A percentile compares a stretch with the other conserved stretches of the same genome.
phyloP scores from a whole-genome alignment of 2,113 vertebrate species.

The Tamias sibiricus region DNA sequence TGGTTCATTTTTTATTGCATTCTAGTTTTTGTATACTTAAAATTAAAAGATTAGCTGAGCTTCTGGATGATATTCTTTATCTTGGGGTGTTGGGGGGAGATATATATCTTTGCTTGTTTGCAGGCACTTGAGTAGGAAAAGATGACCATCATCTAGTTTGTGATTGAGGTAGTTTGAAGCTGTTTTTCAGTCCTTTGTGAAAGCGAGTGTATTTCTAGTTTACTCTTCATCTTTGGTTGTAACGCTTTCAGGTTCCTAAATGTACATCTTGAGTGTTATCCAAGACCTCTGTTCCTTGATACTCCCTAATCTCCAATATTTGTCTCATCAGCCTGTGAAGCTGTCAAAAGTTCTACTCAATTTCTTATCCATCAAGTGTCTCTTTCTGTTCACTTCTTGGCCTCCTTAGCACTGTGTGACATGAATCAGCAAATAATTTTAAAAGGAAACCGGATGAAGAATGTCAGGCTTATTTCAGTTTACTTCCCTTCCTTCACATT shows the following conservation, averaged over 20 bases:
- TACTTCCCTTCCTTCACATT: neutral
- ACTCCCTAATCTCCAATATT: neutral
- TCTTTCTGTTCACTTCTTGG: conserved; percentile 8
- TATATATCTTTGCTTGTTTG: neutral
- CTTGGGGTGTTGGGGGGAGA: too few relatives aligned
- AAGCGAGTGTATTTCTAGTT: neutral
- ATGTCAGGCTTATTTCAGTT: neutral
- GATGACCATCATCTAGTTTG: neutral
- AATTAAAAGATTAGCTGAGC: neutral
- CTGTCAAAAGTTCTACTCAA: neutral
- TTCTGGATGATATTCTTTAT: neutral
- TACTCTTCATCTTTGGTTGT: neutral
- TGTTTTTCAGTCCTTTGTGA: neutral
- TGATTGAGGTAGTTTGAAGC: neutral
- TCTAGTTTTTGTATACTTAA: neutral
- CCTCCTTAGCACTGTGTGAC: neutral
- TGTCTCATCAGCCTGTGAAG: neutral
- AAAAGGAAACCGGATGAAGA: neutral
- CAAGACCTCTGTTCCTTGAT: neutral
- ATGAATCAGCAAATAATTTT: conserved; percentile 19
- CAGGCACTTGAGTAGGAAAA: neutral
- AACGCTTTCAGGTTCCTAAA: neutral
- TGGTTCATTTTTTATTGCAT: neutral
- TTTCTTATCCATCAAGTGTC: neutral
- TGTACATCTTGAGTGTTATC: neutral